A percentile compares a stretch with the other conserved stretches of the same genome.
Conservation (phyloP, 2,888 invertebrate genomes). For the Yponomeuta cagnagella region DNA sequence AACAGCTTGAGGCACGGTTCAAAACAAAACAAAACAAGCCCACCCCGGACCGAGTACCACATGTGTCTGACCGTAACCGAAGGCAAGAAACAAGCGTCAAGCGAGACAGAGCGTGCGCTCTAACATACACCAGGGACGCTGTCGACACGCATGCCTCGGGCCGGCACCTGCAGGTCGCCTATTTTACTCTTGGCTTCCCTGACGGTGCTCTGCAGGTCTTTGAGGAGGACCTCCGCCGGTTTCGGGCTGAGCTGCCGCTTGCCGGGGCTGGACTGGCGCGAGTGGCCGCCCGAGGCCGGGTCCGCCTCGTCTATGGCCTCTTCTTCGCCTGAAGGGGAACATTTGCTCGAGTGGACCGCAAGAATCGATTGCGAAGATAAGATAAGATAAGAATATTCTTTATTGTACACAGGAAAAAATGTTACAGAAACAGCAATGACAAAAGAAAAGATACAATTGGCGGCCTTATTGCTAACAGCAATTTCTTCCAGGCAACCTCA, state of each 20-base stretch:
- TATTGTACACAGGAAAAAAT: no score
- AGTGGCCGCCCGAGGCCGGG: conserved; percentile 22
- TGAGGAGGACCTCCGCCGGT: conserved; percentile 51
- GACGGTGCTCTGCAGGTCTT: conserved; percentile 75
- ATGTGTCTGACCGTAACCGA: background rate
- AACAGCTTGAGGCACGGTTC: no score
- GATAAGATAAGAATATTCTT: no score
- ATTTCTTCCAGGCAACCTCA: no score
- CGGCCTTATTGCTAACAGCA: no score
- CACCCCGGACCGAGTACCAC: no score
- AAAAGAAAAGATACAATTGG: no score
- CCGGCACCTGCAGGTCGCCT: conserved; percentile 77
- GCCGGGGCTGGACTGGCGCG: background rate
- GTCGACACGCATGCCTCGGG: conserved; percentile 10
- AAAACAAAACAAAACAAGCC: no score
- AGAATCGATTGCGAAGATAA: no score
- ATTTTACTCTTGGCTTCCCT: conserved; percentile 78
- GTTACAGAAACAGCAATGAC: no score
- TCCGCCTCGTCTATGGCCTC: conserved; percentile 50
- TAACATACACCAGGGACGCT: conserved; percentile 55
- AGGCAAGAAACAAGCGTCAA: conserved; percentile 22
- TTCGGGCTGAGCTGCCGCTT: conserved; percentile 45
- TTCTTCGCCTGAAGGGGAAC: conserved; percentile 51
- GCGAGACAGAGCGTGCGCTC: conserved; percentile 58
- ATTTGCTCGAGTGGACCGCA: no score